Evolutionary conservation across 2,888 invertebrate species (phyloP).

Genomic region (Pemphredon lugubris): DNA sequence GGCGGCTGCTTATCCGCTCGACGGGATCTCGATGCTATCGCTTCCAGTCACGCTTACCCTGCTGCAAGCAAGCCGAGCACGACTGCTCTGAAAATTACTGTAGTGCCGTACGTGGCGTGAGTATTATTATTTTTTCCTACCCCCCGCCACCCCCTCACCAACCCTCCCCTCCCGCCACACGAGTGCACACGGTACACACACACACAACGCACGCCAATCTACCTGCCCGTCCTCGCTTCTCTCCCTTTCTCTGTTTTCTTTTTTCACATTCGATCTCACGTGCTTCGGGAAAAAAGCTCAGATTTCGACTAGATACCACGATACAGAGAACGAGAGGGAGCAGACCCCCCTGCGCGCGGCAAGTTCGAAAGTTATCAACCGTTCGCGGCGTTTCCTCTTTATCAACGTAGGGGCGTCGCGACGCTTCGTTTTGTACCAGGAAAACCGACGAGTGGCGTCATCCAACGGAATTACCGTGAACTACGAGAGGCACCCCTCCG

Average conservation of each 20-base stretch:
- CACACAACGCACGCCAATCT: constrained; percentile 27
- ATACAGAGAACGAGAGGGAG: no score
- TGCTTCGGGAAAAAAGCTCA: constrained; percentile 48
- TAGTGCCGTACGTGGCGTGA: constrained; percentile 67
- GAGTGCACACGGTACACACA: not conserved
- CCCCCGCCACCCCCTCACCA: constrained; percentile 7
- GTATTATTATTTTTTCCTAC: constrained; percentile 67
- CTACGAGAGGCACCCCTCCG: constrained; percentile 40
- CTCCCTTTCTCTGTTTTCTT: constrained; percentile 16
- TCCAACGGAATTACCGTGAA: constrained; percentile 65
- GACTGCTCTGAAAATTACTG: constrained; percentile 71
- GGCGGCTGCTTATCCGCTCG: constrained; percentile 72
- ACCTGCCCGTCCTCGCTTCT: constrained; percentile 34
- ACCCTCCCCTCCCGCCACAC: constrained; percentile 9
- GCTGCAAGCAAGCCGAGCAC: constrained; percentile 69
- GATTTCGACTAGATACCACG: constrained; percentile 44
- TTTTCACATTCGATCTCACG: constrained; percentile 55
- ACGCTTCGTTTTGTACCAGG: constrained; percentile 35
- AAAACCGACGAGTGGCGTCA: constrained; percentile 73
- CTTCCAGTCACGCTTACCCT: constrained; percentile 76
- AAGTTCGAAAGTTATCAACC: constrained; percentile 48
- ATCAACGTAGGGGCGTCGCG: constrained; percentile 65
- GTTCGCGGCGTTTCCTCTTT: constrained; percentile 62
- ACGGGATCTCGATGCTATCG: constrained; percentile 77
- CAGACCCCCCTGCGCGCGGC: constrained; percentile 29